A percentile compares a stretch with the other conserved stretches of the same genome.
Evolutionary conservation across 2,113 vertebrate genomes (phyloP).

Genomic region (Ia io): DNA sequence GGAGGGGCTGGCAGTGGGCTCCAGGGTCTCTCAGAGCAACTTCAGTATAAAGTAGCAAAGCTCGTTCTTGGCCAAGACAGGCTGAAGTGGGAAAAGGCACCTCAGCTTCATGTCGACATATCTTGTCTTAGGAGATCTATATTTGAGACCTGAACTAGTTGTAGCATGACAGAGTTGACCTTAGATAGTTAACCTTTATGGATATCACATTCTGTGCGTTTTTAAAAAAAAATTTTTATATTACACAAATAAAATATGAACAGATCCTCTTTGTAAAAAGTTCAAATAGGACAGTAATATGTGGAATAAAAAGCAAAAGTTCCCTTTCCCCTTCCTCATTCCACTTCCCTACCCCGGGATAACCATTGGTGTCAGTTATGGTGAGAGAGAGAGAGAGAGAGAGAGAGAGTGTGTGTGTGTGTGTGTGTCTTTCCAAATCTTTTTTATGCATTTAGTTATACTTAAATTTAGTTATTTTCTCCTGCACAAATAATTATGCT

Average conservation of each 20-base stretch:
- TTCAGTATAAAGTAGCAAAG: not conserved
- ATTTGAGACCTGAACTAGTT: not conserved
- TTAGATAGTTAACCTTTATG: not conserved
- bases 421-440: not conserved
- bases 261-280: not conserved
- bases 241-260: not conserved
- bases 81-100: not conserved
- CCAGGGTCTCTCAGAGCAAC: not conserved
- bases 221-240: not conserved
- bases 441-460: not conserved
- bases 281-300: not conserved
- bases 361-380: not conserved
- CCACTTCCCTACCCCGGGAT: not conserved
- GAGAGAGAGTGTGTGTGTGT: too few relatives aligned
- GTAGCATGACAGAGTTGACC: conserved; percentile 5
- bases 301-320: not conserved
- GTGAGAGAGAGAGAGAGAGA: too few relatives aligned
- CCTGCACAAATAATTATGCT: not conserved
- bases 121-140: not conserved
- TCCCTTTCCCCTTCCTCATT: not conserved
- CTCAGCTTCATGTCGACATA: not conserved
- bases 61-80: not conserved
- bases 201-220: not conserved
- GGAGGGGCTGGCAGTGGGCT: not conserved
- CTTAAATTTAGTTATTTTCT: conserved; percentile 5